Evolutionary conservation across 2,888 invertebrate species (phyloP).

Genomic region (Lymantria dispar): DNA sequence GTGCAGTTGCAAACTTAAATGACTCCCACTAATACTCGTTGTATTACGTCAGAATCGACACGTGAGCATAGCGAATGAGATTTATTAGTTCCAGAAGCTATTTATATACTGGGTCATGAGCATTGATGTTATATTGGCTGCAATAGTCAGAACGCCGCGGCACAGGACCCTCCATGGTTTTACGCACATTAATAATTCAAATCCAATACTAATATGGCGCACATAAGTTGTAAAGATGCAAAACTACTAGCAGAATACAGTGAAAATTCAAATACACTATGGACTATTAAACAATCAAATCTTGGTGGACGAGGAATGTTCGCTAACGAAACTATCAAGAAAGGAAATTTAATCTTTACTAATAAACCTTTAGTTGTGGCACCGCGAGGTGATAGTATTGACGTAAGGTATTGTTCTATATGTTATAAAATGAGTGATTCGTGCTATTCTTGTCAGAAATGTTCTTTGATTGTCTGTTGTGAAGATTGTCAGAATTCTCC

Average conservation of each 20-base stretch:
- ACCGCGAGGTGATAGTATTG: conserved; percentile 79
- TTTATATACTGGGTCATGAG: conserved; percentile 70
- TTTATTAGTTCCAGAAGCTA: conserved; percentile 68
- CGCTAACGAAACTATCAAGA: conserved; percentile 82
- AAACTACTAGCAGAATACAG: conserved; percentile 24
- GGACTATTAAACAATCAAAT: conserved; percentile 82
- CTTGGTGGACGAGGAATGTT: conserved; percentile 88
- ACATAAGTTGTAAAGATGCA: conserved; percentile 12
- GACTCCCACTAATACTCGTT: conserved; percentile 33
- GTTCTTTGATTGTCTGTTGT: conserved; percentile 86
- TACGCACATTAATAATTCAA: conserved; percentile 25
- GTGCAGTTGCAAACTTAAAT: conserved; percentile 46
- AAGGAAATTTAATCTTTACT: conserved; percentile 85
- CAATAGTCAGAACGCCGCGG: conserved; percentile 53
- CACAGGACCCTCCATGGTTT: conserved; percentile 37
- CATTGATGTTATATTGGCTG: conserved; percentile 43
- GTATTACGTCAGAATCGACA: conserved; percentile 63
- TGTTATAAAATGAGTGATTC: conserved; percentile 79
- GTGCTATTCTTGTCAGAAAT: conserved; percentile 80
- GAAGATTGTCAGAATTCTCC: conserved; percentile 78
- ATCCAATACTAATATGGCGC: conserved; percentile 36
- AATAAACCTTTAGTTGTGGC: conserved; percentile 87
- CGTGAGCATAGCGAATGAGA: conserved; percentile 53
- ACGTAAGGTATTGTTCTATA: conserved; percentile 82
- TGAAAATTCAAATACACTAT: conserved; percentile 44